Base-by-base conservation (phyloP, 2,113 vertebrate species). In the Corynorhinus townsendii region DNA sequence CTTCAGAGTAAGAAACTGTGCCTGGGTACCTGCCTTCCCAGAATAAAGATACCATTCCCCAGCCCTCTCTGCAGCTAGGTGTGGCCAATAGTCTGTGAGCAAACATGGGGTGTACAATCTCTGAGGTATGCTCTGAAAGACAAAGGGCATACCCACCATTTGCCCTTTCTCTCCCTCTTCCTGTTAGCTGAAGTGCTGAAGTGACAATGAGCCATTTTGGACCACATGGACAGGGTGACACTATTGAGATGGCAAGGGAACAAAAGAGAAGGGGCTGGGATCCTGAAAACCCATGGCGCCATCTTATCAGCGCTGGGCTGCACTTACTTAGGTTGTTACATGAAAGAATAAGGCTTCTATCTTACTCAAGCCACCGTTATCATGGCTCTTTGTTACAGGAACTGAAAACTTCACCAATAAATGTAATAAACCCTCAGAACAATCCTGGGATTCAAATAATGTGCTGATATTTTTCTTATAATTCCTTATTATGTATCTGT, bases 191-290 rank as follows among this genome's bases (percentile, higher is more conserved):
- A 95, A 89, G 96, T 95, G 93, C 38, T 95, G 93, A 96, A 54
- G 89, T 95, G 94, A 89, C 79, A 93, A 93, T 83, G 89, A 97
- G 77, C 47, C 86, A 82, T 80, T 62, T 35, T 86, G 89, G 91
- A 89, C 73, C 47, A 33, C 20, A 66, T 15, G 69, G 28, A 24
- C 35, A 83, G 68, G 54, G 90, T 90, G 82, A 92, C 88, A 86
- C 62, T 56, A 89, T n/a, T 5, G 38, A 90, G 68, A 96, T 94
- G 96, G 97, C 96, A 92, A 54, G 33, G 14, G 88, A 96, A 96
- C 91, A 97, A 92, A 97, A 84, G 19, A 80, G 22, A 94, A 62
- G 26, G 20, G 47, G 4, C 24, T 5, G 0, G 1, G 80, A 72
- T 59, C 33, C 59, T 33, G 19, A 52, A 89, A 91, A 52, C 22